Evolutionary conservation across 2,888 invertebrate species (phyloP), one percentile per base, ranked within the genome.

Genomic region (Harmothoe impar): DNA sequence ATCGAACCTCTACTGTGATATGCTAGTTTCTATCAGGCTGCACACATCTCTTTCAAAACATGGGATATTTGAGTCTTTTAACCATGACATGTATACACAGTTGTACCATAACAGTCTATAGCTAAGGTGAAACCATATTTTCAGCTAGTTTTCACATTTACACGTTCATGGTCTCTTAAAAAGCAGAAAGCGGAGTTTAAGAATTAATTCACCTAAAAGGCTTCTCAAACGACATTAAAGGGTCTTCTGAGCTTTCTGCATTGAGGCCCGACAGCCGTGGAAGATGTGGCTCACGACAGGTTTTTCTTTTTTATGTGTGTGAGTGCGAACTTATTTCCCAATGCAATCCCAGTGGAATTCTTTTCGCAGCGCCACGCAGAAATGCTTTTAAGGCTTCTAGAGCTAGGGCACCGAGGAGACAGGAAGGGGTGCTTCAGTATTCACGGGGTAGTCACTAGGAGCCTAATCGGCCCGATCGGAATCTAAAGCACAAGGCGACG

Each of bases 341-440:
- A 81, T 81, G 81, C 81, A 81, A 43, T 43, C 81, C 81, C 81
- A 43, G 23, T 23, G 81, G 81, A 81, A 81, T 81, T 81, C 81
- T 33, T 25, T n/a, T 17, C 81, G 20, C 20, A 43, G 81, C 43
- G 20, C 81, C 81, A 81, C 81, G 23, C n/a, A 81, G 81, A 81
- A 81, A 81, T 33, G 81, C 81, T 81, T 81, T 81, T 81, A 81
- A 81, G 81, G 43, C 43, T 35, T 43, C 81, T 43, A 20, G 81
- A 25, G 81, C 81, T 15, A 17, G 35, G 81, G 43, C 81, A 25
- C 81, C 81, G 5, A 81, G 81, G 81, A 81, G 81, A 81, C 81
- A 81, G 43, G 81, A 81, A 81, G 81, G 81, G 81, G 81, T 81
- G 81, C 43, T 81, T 81, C 35, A 43, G 81, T 81, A 81, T 81